Evolutionary conservation across 2,797 vertebrate species (phyloP).

Genomic region (Amazonetta brasiliensis): DNA sequence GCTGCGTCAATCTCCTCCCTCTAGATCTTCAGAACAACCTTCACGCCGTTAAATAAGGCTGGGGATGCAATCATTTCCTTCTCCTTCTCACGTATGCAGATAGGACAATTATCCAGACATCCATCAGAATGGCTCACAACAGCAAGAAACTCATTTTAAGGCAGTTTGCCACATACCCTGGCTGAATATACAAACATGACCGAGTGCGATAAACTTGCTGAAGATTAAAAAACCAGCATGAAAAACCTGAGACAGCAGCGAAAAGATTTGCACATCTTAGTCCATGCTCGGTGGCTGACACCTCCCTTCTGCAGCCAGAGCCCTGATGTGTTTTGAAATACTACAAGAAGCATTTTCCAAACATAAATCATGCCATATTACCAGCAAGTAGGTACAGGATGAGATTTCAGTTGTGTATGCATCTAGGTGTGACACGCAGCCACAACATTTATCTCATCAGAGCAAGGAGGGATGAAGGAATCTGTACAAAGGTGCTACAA

Average conservation of each 20-base stretch:
- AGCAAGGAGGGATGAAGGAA: background rate
- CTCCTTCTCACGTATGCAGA: background rate
- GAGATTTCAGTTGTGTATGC: background rate
- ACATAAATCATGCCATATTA: accelerated
- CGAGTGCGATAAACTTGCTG: background rate
- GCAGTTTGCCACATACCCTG: accelerated
- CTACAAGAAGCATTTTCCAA: background rate
- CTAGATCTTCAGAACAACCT: constrained; percentile 21
- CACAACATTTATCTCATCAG: too few relatives aligned
- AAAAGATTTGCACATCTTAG: background rate
- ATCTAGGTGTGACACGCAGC: accelerated
- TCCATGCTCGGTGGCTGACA: accelerated
- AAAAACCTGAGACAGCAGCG: background rate
- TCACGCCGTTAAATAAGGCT: background rate
- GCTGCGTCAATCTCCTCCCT: constrained; percentile 38
- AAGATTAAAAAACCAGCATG: background rate
- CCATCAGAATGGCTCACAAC: background rate
- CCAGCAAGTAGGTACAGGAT: accelerated
- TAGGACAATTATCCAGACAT: constrained; percentile 16
- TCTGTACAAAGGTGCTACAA: background rate
- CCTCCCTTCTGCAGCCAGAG: background rate
- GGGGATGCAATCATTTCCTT: background rate
- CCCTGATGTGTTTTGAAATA: background rate
- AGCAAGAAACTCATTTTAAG: background rate
- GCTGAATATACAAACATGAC: background rate